These are phyloP conservation scores for Montipora capitata DNA, from an alignment of 92 coral and sea anemone genomes.

Conservation along the genomic window DNA sequence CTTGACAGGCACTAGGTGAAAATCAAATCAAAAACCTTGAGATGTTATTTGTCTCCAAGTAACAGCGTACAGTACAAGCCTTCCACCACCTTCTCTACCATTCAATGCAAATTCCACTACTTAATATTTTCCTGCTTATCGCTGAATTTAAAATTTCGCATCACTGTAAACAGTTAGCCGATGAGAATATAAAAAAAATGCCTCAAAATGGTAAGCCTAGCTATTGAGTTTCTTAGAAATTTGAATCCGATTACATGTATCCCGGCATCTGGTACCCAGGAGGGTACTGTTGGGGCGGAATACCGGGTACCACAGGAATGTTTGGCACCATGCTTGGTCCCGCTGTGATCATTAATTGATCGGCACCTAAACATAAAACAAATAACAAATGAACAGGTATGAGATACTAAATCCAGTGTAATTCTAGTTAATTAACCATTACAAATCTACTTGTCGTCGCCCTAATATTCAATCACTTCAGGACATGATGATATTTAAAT, in stretches of 20 bases:
- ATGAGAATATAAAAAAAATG: slow-evolving; percentile 54
- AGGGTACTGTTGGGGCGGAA: slow-evolving; percentile 80
- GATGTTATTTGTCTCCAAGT: neutral
- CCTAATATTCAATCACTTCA: no score
- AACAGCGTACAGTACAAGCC: slow-evolving; percentile 17
- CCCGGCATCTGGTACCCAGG: slow-evolving; percentile 46
- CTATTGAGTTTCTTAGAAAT: slow-evolving; percentile 13
- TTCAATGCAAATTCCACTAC: slow-evolving; percentile 20
- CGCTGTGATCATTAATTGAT: slow-evolving; percentile 97
- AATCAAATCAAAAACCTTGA: slow-evolving; percentile 25
- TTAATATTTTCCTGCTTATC: slow-evolving; percentile 3
- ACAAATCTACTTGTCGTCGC: no score
- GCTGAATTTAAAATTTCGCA: slow-evolving; percentile 39
- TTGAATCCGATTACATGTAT: slow-evolving; percentile 36
- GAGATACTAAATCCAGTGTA: no score
- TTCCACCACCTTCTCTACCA: slow-evolving; percentile 14
- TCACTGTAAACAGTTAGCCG: slow-evolving; percentile 35
- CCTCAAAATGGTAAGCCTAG: slow-evolving; percentile 52
- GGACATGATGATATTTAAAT: neutral
- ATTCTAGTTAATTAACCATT: no score
- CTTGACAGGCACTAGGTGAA: slow-evolving; percentile 21
- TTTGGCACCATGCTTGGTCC: slow-evolving; percentile 88
- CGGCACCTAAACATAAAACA: slow-evolving; percentile 72
- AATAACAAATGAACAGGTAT: neutral
- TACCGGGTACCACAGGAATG: slow-evolving; percentile 42